Evolutionary conservation across 2,113 vertebrate species (phyloP).

Genomic region (Thymallus thymallus): DNA sequence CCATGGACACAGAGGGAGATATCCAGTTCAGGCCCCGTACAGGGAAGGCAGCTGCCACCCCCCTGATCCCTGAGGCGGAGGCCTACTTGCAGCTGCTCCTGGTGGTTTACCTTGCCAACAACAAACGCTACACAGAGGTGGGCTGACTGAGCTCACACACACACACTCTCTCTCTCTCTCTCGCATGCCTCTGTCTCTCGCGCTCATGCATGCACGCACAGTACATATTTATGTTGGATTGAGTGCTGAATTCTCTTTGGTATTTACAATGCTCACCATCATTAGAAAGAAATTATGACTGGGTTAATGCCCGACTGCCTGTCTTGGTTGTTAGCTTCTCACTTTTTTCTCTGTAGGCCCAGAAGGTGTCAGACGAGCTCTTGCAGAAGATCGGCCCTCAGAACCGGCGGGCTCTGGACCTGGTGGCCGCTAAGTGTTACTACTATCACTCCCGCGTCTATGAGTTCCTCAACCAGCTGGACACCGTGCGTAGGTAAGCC

Average conservation of each 20-base stretch:
- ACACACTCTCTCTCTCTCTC: too few relatives aligned
- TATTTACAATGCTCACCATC: too few relatives aligned
- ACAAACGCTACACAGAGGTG: slow-evolving; percentile 89
- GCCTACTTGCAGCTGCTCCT: slow-evolving; percentile 92
- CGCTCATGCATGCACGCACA: background rate
- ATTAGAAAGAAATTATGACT: too few relatives aligned
- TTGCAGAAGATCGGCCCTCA: slow-evolving; percentile 95
- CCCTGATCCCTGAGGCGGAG: slow-evolving; percentile 93
- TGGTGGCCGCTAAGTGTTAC: slow-evolving; percentile 96
- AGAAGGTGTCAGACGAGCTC: slow-evolving; percentile 92
- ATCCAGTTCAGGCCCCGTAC: slow-evolving; percentile 89
- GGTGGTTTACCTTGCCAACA: slow-evolving; percentile 92
- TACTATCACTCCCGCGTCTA: slow-evolving; percentile 95
- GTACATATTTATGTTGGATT: too few relatives aligned
- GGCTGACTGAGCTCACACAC: slow-evolving; percentile 11
- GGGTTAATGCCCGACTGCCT: too few relatives aligned
- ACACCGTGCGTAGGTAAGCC: slow-evolving; percentile 88
- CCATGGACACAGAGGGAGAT: slow-evolving; percentile 93
- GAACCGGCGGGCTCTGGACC: slow-evolving; percentile 92
- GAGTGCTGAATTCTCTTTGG: too few relatives aligned
- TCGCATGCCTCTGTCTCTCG: background rate
- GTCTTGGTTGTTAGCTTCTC: background rate
- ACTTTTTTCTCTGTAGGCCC: slow-evolving; percentile 76
- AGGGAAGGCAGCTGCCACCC: slow-evolving; percentile 84
- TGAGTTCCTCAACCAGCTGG: slow-evolving; percentile 90